Base-by-base conservation (phyloP, 2,888 invertebrate genomes). In the Mythimna vitellina region DNA sequence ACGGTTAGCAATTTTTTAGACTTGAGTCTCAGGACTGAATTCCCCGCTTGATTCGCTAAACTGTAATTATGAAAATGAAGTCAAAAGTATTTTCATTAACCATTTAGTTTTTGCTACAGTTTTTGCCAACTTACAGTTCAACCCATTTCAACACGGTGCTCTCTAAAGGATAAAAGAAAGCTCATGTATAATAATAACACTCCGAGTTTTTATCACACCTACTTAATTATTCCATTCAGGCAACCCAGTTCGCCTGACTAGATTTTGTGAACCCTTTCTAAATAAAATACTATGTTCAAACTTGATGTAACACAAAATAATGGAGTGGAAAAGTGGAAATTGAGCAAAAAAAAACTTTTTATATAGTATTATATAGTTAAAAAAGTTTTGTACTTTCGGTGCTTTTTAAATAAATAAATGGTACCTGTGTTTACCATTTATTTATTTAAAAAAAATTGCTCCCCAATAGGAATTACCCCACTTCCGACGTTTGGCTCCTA, bases 211-310 rank as follows among this genome's bases (percentile, higher is more conserved):
- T 70, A 70, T 73, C 25, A 78, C 61, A 71, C 22, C 32, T 29
- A 75, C 42, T 78, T 78, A 51, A 51, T 71, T 75, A 78, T 78
- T 71, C 72, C 17, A 78, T 78, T 51, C 57, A 71, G 62, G 51
- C 71, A 62, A 46, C 32, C 61, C 42, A n/a, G 51, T 42, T 70
- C 1, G 17, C 46, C 10, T 5, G 61, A n/a, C 61, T 60, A 71
- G 56, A 62, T 62, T 51, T 62, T 62, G 71, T 35, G 61, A 51
- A 71, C 12, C 42, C 12, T 57, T 57, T 62, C 22, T n/a, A 70
- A 77, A 77, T 76, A 69, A 73, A 68, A 77, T n/a, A 57, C 25
- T 10, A 22, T 12, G 3, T 14, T 22, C 42, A 57, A 77, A 49
- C 22, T 56, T 77, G 49, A 12, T 20, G 35, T 57, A 20, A 51